These are phyloP conservation scores for Drosophila busckii DNA, from an alignment of 1,140 invertebrate species.

Conservation along the genomic window DNA sequence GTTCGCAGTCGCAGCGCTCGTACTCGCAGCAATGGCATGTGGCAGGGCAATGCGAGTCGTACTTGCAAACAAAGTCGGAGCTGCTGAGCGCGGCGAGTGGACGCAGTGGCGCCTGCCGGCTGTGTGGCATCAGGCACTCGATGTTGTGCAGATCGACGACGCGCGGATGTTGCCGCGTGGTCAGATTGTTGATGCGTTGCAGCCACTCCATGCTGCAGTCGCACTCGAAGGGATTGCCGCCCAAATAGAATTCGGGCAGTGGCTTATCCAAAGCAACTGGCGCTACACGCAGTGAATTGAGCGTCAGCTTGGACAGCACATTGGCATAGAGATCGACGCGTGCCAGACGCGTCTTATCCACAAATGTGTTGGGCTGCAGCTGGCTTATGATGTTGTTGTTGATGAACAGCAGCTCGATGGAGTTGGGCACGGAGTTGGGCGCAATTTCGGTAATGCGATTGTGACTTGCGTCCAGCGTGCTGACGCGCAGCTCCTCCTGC, in stretches of 20 bases:
- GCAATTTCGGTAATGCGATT: slow-evolving; percentile 87
- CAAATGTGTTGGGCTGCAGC: slow-evolving; percentile 88
- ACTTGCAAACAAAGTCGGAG: slow-evolving; percentile 90
- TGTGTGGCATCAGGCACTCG: slow-evolving; percentile 89
- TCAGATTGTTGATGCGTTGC: slow-evolving; percentile 87
- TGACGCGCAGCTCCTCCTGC: slow-evolving; percentile 82
- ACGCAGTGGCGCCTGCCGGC: slow-evolving; percentile 85
- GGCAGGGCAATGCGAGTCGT: slow-evolving; percentile 89
- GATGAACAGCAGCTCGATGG: slow-evolving; percentile 88
- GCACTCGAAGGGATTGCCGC: slow-evolving; percentile 92
- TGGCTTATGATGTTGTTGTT: slow-evolving; percentile 89
- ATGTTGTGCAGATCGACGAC: slow-evolving; percentile 91
- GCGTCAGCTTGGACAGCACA: slow-evolving; percentile 87
- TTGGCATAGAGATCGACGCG: slow-evolving; percentile 92
- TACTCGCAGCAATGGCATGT: slow-evolving; percentile 93
- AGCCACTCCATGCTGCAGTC: slow-evolving; percentile 94
- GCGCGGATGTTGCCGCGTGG: slow-evolving; percentile 86
- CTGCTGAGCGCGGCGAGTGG: slow-evolving; percentile 85
- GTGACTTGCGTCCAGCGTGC: slow-evolving; percentile 89
- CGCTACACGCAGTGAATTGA: slow-evolving; percentile 86
- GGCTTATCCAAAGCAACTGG: slow-evolving; percentile 82
- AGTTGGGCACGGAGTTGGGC: slow-evolving; percentile 86
- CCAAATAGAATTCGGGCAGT: slow-evolving; percentile 91
- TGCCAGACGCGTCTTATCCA: slow-evolving; percentile 87
- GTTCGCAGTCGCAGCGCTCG: slow-evolving; percentile 91